phyloP scores from a whole-genome alignment of 2,113 vertebrate genomes.

The Colaptes auratus region DNA sequence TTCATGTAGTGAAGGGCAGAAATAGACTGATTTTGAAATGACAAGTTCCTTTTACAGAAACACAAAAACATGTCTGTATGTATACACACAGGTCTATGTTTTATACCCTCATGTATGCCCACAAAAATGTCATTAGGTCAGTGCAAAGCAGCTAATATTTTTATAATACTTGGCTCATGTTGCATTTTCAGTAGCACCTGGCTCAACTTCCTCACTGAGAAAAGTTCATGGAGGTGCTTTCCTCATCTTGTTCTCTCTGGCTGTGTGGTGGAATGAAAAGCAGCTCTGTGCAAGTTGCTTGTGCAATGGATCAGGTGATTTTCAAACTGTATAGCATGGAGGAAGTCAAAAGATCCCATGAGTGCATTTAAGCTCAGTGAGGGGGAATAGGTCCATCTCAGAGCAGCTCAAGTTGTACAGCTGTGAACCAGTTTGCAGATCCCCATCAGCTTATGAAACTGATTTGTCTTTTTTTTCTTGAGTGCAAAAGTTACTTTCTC shows the following conservation, averaged over 20 bases:
- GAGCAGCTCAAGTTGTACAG: background rate
- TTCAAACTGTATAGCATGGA: background rate
- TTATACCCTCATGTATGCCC: background rate
- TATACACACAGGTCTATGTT: background rate
- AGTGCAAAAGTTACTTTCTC: background rate
- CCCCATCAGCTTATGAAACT: background rate
- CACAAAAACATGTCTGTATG: background rate
- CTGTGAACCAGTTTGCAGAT: background rate
- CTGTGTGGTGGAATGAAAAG: background rate
- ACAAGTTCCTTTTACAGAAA: background rate
- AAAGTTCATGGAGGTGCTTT: background rate
- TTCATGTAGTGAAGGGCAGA: background rate
- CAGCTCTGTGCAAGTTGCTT: background rate
- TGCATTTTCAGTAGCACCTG: background rate
- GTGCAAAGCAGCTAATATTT: background rate
- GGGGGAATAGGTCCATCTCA: background rate
- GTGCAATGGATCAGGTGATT: background rate
- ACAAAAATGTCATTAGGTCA: background rate
- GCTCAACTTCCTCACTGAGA: background rate
- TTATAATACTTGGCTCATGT: background rate
- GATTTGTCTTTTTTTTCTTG: too few species aligned
- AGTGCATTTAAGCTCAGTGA: background rate
- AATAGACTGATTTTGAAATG: background rate
- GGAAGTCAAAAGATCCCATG: background rate
- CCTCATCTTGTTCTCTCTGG: background rate